phyloP scores from a whole-genome alignment of 2,888 invertebrate species.

The Notodonta dromedarius region DNA sequence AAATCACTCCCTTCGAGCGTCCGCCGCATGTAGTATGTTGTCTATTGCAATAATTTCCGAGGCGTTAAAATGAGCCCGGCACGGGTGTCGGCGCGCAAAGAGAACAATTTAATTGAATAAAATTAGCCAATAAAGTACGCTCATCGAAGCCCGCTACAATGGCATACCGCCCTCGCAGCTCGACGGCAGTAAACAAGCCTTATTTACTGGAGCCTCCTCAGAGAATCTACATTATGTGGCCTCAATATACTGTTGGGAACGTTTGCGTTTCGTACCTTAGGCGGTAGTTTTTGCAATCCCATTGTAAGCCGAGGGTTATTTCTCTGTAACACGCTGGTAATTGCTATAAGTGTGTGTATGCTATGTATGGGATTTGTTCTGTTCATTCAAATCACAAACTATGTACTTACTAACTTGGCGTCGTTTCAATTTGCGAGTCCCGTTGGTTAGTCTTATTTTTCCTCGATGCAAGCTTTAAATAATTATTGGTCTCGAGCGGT shows the following conservation, averaged over 20 bases:
- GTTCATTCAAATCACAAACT: background rate
- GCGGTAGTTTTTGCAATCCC: constrained; percentile 54
- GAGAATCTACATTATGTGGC: constrained; percentile 75
- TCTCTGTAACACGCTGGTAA: constrained; percentile 29
- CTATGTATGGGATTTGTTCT: background rate
- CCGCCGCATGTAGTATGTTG: constrained; percentile 51
- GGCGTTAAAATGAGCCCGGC: constrained; percentile 68
- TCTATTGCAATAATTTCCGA: constrained; percentile 76
- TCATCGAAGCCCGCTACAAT: constrained; percentile 75
- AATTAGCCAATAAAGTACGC: constrained; percentile 81
- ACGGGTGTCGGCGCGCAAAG: constrained; percentile 55
- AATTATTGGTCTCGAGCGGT: constrained; percentile 39
- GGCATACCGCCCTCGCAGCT: constrained; percentile 71
- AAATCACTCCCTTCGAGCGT: constrained; percentile 56
- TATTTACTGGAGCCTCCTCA: constrained; percentile 69
- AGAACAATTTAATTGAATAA: constrained; percentile 83
- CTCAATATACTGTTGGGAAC: constrained; percentile 60
- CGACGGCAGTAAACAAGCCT: constrained; percentile 68
- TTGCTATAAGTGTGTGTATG: constrained; percentile 17
- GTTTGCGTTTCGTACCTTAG: constrained; percentile 56
- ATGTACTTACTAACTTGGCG: background rate
- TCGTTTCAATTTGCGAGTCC: constrained; percentile 23
- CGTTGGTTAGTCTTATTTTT: constrained; percentile 28
- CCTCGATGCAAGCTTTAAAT: constrained; percentile 26
- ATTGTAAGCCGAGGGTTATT: constrained; percentile 50